Evolutionary conservation across 1,140 invertebrate genomes (phyloP), one percentile per base, ranked within the genome.

Genomic region (Drosophila dunni): DNA sequence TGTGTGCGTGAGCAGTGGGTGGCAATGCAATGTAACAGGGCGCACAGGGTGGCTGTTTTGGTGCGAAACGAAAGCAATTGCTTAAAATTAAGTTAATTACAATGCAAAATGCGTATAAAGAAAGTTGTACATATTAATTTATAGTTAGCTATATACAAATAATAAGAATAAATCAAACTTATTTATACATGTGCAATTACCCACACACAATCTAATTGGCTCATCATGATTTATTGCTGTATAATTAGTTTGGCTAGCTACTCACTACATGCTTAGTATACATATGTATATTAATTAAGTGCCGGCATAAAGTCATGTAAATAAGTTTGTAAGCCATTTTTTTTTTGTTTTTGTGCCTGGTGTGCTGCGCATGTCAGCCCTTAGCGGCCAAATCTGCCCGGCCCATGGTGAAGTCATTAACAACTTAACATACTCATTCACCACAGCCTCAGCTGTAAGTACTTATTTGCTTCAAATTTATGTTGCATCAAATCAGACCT

Each of bases 321-420:
- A 65, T 78, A 69, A 78, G 56, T 48, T 42, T 66, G 51, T 67
- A 29, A 29, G 24, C 24, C 5, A 5, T 29, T 29, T 29, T 24
- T 24, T 24, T 29, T 29, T 29, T 29, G 24, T 29, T 29, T 29
- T 29, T 29, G 24, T 63, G 38, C 7, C 51, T 53, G 7, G 1
- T 40, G 40, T 56, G 54, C 42, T 79, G 78, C 78, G 78, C 78
- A 79, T 77, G 78, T 79, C 69, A 77, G 78, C 78, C 78, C 78
- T 77, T 79, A 79, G 74, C 33, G 62, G 34, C 44, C 57, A 42
- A 54, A 44, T 57, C 68, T 50, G 42, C 63, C 29, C 46, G 60
- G 63, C 17, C 53, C 69, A 10, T 29, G 24, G 24, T 29, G 24
- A 29, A 29, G 24, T 29, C 6, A 29, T 29, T 2, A 29, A 29